These are phyloP conservation scores for Pteronotus mesoamericanus DNA, from an alignment of 2,797 vertebrate species.

Conservation along the genomic window DNA sequence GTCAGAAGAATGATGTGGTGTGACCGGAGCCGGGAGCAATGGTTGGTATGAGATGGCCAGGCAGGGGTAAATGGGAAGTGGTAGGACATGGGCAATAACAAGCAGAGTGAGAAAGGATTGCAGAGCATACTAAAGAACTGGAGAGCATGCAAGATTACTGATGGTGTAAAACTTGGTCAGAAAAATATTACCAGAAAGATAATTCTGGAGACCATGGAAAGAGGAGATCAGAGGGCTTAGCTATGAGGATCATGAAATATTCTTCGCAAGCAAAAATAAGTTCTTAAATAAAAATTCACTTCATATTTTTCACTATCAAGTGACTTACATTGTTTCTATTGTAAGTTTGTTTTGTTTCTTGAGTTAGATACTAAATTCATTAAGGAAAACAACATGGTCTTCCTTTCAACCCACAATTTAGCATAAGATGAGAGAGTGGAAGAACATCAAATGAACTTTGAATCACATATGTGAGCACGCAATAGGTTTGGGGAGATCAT, in stretches of 20 bases:
- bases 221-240: neutral
- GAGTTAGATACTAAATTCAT: neutral
- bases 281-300: neutral
- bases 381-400: neutral
- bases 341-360: neutral
- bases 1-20: neutral
- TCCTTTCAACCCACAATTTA: neutral
- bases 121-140: too few relatives aligned
- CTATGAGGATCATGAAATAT: neutral
- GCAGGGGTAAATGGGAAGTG: fast-evolving
- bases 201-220: neutral
- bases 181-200: neutral
- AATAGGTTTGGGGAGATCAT: neutral
- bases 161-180: neutral
- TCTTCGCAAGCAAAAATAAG: neutral
- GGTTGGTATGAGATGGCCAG: neutral
- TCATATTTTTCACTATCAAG: neutral
- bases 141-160: neutral
- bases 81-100: too few relatives aligned
- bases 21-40: neutral
- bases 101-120: neutral
- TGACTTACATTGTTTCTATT: neutral
- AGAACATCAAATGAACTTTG: neutral
- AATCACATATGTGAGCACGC: neutral
- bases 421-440: neutral